A percentile compares a stretch with the other conserved stretches of the same genome.
phyloP scores from a whole-genome alignment of 1,140 invertebrate genomes.

The Pogonomyrmex barbatus region DNA sequence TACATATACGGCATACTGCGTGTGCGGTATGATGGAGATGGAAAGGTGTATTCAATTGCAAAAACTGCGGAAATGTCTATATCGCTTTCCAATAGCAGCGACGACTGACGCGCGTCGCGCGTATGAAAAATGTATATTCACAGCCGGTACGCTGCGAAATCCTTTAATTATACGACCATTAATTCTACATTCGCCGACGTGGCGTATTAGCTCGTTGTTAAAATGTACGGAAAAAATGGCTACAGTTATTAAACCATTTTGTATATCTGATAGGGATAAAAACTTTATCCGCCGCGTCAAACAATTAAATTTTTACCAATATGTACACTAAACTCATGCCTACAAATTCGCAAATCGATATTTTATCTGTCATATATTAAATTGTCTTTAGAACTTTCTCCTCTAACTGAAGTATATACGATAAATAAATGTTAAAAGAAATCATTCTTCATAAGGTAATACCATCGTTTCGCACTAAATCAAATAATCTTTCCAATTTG shows the following conservation, averaged over 20 bases:
- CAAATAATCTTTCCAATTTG: background rate
- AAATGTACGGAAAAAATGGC: slow-evolving; percentile 59
- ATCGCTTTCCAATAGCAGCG: slow-evolving; percentile 72
- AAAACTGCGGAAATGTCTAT: slow-evolving; percentile 64
- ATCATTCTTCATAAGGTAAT: background rate
- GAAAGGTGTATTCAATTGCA: slow-evolving; percentile 59
- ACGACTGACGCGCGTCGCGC: slow-evolving; percentile 54
- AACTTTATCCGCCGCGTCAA: slow-evolving; percentile 4
- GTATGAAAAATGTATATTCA: slow-evolving; percentile 64
- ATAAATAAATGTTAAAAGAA: background rate
- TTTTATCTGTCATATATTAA: slow-evolving; percentile 4
- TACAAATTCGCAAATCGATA: slow-evolving; percentile 12
- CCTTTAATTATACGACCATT: slow-evolving; percentile 56
- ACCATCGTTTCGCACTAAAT: background rate
- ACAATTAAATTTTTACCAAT: slow-evolving; percentile 36
- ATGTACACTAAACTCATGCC: background rate
- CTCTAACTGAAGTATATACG: background rate
- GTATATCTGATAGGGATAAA: slow-evolving; percentile 27
- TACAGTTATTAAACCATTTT: slow-evolving; percentile 61
- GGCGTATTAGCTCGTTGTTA: slow-evolving; percentile 62
- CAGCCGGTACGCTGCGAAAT: slow-evolving; percentile 16
- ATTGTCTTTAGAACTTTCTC: background rate
- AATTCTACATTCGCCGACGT: slow-evolving; percentile 44
- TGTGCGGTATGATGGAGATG: slow-evolving; percentile 12
- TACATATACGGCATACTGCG: slow-evolving; percentile 12